Conservation (phyloP, 1,140 invertebrate species). For the Euwallacea similis region DNA sequence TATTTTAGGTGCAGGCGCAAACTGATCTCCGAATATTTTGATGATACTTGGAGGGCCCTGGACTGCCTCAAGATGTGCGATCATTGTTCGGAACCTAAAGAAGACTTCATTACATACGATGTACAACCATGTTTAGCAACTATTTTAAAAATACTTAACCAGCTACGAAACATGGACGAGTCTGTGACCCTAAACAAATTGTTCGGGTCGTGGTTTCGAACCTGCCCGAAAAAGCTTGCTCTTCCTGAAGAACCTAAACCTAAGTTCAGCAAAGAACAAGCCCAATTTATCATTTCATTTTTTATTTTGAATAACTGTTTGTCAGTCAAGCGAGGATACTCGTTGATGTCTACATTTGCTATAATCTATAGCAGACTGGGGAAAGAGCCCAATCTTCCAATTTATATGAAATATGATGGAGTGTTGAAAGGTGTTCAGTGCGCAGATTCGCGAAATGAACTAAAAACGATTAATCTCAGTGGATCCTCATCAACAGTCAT, state of each 20-base stretch:
- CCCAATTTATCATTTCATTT: not conserved
- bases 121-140: not conserved
- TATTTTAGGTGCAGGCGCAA: slow-evolving; percentile 70
- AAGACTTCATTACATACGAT: not conserved
- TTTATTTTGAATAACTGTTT: not conserved
- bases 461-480: no score
- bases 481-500: no score
- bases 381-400: no score
- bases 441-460: no score
- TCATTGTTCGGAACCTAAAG: slow-evolving; percentile 61
- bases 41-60: slow-evolving; percentile 73
- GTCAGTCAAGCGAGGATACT: not conserved
- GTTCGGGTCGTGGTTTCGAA: not conserved
- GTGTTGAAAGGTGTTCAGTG: no score
- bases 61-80: slow-evolving; percentile 87
- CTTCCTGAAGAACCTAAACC: not conserved
- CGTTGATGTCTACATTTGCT: not conserved
- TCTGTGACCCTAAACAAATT: not conserved
- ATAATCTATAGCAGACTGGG: not conserved
- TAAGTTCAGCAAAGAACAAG: not conserved
- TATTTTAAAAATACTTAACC: not conserved
- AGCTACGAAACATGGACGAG: not conserved
- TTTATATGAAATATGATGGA: no score
- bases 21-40: slow-evolving; percentile 85
- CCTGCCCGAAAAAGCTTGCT: not conserved